Conservation (phyloP, 2,888 invertebrate species). For the Lasioglossum morio region DNA sequence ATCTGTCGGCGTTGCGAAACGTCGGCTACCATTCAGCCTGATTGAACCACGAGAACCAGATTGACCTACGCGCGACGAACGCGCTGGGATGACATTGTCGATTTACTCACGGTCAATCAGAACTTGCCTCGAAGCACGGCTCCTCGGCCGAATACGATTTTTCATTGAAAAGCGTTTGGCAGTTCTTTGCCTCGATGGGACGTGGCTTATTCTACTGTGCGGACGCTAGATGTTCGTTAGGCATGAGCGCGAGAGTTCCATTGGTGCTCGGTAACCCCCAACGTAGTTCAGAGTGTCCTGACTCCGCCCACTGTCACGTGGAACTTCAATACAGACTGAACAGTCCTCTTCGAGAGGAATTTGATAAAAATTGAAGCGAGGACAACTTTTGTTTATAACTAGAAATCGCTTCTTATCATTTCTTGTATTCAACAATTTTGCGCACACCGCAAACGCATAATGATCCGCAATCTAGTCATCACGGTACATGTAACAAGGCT, state of each 20-base stretch:
- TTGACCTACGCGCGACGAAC: neutral
- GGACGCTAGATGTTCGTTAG: neutral
- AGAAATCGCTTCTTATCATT: too few species aligned
- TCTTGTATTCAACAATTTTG: neutral
- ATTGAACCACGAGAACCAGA: conserved; percentile 11
- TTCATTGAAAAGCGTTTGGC: neutral
- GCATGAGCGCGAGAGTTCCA: neutral
- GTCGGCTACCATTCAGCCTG: neutral
- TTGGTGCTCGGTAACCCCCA: neutral
- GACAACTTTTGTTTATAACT: too few species aligned
- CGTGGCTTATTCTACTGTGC: neutral
- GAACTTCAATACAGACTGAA: neutral
- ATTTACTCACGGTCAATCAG: neutral
- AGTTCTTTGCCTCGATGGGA: neutral
- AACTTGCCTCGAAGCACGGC: neutral
- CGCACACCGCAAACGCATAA: neutral
- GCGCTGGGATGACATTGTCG: neutral
- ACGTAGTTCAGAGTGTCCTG: neutral
- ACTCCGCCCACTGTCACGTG: neutral
- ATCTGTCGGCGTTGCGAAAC: conserved; percentile 5
- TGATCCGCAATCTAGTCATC: neutral
- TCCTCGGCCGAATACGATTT: neutral
- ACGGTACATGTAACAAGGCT: neutral
- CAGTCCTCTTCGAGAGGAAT: neutral
- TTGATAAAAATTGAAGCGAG: too few species aligned